phyloP scores from a whole-genome alignment of 30 jellyfish, hydroid and myxozoan species.

The Cassiopea xamachana region DNA sequence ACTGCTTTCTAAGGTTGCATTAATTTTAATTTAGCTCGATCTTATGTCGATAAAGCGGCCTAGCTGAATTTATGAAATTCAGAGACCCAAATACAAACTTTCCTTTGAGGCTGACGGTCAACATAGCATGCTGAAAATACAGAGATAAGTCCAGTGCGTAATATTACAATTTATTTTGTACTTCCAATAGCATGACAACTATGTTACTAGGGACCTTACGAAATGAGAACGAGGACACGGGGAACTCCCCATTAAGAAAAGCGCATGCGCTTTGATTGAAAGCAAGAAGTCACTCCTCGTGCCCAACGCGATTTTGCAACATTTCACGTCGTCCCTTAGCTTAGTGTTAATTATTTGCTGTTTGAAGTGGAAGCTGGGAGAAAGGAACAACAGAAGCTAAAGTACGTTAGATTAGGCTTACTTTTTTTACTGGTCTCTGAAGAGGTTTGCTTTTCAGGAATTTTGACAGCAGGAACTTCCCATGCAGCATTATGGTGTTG shows the following conservation, averaged over 20 bases:
- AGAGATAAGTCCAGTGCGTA: no score
- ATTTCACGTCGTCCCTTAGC: not conserved
- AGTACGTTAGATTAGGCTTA: not conserved
- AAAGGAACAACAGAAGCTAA: not conserved
- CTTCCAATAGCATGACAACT: no score
- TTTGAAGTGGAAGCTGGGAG: not conserved
- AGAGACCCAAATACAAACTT: no score
- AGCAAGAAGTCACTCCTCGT: not conserved
- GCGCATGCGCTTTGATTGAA: not conserved
- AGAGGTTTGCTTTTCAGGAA: not conserved
- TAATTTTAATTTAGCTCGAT: no score
- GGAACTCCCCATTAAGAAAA: not conserved
- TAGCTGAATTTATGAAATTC: no score
- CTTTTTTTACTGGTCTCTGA: not conserved
- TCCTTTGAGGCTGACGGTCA: no score
- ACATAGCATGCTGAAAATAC: no score
- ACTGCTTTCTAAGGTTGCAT: no score
- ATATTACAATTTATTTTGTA: no score
- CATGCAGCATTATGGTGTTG: not conserved
- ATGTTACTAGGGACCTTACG: no score
- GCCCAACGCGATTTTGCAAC: not conserved
- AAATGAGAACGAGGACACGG: not conserved
- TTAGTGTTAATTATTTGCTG: not conserved
- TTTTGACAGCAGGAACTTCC: not conserved
- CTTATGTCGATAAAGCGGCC: no score